Conservation (phyloP, 2,113 vertebrate species). For the Candoia aspera region DNA sequence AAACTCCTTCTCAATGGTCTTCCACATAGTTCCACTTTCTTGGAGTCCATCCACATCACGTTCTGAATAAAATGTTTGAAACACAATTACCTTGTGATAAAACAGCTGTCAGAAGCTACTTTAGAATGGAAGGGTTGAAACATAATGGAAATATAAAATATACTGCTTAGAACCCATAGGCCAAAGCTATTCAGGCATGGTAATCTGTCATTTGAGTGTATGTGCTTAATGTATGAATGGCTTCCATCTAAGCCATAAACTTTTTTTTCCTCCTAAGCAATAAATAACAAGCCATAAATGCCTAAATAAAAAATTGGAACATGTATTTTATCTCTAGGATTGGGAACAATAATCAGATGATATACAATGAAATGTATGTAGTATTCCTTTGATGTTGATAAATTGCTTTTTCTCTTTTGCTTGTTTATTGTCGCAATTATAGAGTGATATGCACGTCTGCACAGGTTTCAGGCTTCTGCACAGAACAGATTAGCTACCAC, state of each 20-base stretch:
- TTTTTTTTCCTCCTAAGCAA: background rate
- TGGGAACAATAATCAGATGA: background rate
- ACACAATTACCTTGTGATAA: background rate
- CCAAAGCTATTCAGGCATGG: background rate
- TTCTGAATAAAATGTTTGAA: background rate
- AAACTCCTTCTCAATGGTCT: background rate
- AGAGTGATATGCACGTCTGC: background rate
- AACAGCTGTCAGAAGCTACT: background rate
- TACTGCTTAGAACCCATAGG: background rate
- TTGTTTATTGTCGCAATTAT: background rate
- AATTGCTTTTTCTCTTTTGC: background rate
- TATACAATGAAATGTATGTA: background rate
- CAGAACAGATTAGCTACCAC: background rate
- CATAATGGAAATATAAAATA: background rate
- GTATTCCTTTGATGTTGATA: background rate
- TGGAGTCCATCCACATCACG: background rate
- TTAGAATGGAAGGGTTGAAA: rapidly evolving
- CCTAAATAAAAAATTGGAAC: background rate
- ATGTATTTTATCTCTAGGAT: background rate
- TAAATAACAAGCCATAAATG: slow-evolving; percentile 26
- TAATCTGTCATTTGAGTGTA: background rate
- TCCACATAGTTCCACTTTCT: background rate
- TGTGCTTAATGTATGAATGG: background rate
- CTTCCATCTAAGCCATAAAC: background rate
- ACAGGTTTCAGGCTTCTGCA: background rate